Conservation (phyloP, 2,113 vertebrate genomes). For the Lepus americanus region DNA sequence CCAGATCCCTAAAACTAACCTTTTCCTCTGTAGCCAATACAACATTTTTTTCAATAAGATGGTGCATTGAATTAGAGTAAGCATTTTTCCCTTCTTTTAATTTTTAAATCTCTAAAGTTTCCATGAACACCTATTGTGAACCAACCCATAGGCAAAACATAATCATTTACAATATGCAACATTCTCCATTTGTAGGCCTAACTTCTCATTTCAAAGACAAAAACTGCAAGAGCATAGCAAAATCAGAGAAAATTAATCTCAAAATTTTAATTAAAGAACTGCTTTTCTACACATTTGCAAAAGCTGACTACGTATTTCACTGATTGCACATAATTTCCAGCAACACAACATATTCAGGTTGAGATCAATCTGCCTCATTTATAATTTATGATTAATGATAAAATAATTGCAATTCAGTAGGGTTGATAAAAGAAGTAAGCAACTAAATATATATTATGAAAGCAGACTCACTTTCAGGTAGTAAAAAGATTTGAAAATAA, state of each 20-base stretch:
- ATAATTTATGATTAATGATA: constrained; percentile 79
- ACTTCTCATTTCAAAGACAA: constrained; percentile 36
- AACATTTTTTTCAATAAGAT: constrained; percentile 49
- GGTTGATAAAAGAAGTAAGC: constrained; percentile 68
- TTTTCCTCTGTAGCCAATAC: background rate
- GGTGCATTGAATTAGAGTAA: background rate
- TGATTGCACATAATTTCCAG: constrained; percentile 74
- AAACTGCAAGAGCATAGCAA: constrained; percentile 24
- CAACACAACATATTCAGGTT: constrained; percentile 66
- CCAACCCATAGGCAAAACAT: background rate
- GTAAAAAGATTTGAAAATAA: background rate
- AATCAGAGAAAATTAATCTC: constrained; percentile 72
- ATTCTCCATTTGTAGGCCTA: background rate
- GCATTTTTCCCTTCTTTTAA: background rate
- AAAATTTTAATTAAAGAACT: constrained; percentile 84
- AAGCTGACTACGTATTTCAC: constrained; percentile 79
- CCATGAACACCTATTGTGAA: constrained; percentile 10
- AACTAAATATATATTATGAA: constrained; percentile 63
- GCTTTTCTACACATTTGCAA: constrained; percentile 79
- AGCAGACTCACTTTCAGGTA: constrained; percentile 32
- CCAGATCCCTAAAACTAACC: background rate
- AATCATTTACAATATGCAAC: constrained; percentile 58
- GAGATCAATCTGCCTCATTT: constrained; percentile 75
- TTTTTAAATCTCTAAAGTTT: constrained; percentile 8
- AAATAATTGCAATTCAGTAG: constrained; percentile 71